Percentiles rank a stretch among this genome's conserved stretches.
Conservation (phyloP, 2,113 vertebrate genomes). For the Machaerirhynchus nigripectus region DNA sequence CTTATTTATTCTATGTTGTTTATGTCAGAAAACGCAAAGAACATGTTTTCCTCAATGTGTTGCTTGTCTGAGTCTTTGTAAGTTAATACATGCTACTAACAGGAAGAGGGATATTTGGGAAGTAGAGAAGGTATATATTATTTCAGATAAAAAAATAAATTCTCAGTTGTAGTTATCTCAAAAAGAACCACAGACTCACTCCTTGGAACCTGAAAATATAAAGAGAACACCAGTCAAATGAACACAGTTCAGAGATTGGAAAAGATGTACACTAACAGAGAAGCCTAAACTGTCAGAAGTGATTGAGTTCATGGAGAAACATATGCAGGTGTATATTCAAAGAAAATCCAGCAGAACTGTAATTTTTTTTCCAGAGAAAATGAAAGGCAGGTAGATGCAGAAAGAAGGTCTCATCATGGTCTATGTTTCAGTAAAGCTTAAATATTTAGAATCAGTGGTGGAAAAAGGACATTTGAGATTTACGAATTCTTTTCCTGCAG, state of each 20-base stretch:
- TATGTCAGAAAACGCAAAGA: neutral
- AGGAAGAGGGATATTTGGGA: neutral
- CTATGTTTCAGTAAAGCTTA: neutral
- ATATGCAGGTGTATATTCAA: neutral
- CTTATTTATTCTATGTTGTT: neutral
- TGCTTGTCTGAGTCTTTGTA: neutral
- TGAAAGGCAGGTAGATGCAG: neutral
- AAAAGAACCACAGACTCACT: neutral
- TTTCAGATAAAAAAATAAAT: neutral
- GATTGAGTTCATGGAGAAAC: neutral
- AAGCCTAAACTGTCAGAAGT: neutral
- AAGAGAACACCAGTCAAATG: neutral
- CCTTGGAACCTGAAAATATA: neutral
- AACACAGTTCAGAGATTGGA: neutral
- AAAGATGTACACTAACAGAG: neutral
- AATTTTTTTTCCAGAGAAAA: neutral
- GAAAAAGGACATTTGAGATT: neutral
- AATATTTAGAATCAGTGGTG: neutral
- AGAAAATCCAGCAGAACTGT: neutral
- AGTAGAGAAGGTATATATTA: neutral
- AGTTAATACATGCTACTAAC: neutral
- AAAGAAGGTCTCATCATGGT: neutral
- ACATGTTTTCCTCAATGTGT: neutral
- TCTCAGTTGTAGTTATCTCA: neutral
- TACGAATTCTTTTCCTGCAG: neutral